A percentile compares a stretch with the other conserved stretches of the same genome.
Evolutionary conservation across 2,797 vertebrate species (phyloP).

Genomic region (Poeciliopsis infans): DNA sequence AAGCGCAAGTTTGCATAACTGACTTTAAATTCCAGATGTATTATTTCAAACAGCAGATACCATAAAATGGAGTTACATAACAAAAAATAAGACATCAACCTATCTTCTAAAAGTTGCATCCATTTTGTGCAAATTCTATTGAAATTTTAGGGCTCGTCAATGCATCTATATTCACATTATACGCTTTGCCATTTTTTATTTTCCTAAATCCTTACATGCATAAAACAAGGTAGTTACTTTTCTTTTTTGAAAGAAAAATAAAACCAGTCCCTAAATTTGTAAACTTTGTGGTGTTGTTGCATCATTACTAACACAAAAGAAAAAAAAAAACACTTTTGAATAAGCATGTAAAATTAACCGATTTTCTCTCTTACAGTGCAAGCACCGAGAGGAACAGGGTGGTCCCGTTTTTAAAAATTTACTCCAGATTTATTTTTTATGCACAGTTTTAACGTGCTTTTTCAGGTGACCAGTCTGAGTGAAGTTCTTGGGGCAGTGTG

Average conservation of each 20-base stretch:
- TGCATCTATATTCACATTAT: not conserved
- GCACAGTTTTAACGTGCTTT: slow-evolving; percentile 74
- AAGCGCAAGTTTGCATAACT: not conserved
- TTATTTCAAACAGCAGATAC: not conserved
- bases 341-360: not conserved
- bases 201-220: not conserved
- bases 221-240: not conserved
- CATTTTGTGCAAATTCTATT: not conserved
- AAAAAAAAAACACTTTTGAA: not conserved
- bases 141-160: not conserved
- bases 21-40: not conserved
- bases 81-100: not conserved
- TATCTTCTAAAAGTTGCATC: not conserved
- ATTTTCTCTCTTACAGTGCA: not conserved
- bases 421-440: slow-evolving; percentile 42
- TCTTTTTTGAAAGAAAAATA: not conserved
- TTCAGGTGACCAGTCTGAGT: slow-evolving; percentile 80
- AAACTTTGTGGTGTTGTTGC: not conserved
- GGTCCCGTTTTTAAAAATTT: not conserved
- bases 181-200: not conserved
- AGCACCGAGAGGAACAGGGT: not conserved
- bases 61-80: not conserved
- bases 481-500: slow-evolving; percentile 76
- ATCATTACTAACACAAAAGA: not conserved
- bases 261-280: not conserved